Evolutionary conservation across 64 coral and sea anemone species (phyloP).

Genomic region (Trachythela sp.): DNA sequence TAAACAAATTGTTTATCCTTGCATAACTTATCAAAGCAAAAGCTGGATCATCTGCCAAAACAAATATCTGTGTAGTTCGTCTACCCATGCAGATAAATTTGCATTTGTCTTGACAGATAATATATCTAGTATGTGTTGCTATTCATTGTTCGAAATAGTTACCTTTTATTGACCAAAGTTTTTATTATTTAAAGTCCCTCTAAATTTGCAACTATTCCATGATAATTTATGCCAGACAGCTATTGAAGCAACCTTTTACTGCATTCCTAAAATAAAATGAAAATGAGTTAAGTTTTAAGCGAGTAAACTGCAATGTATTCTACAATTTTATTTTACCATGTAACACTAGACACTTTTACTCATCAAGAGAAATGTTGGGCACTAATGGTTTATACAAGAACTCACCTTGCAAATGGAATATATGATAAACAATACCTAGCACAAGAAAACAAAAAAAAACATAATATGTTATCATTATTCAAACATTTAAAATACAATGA

Average conservation of each 20-base stretch:
- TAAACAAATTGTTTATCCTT: too few species aligned
- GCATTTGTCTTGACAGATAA: too few species aligned
- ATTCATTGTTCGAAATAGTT: too few species aligned
- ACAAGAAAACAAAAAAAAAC: too few species aligned
- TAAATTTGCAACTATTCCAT: background rate
- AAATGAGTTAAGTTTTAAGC: too few species aligned
- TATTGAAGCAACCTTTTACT: constrained; percentile 46
- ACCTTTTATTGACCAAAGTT: background rate
- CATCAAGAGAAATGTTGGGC: too few species aligned
- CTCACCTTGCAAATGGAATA: constrained; percentile 78
- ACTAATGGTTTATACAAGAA: background rate
- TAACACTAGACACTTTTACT: background rate
- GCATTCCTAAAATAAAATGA: constrained; percentile 53
- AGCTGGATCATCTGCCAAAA: too few species aligned
- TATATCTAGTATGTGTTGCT: too few species aligned
- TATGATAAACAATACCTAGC: constrained; percentile 79
- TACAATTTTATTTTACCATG: background rate
- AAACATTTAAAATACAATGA: background rate
- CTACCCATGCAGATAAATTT: too few species aligned
- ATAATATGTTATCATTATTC: background rate
- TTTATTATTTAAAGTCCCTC: background rate
- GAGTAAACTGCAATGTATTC: background rate
- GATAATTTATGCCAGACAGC: constrained; percentile 49
- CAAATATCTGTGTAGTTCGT: too few species aligned
- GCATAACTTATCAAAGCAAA: too few species aligned